phyloP scores from a whole-genome alignment of 2,797 vertebrate species.

The Enteromius afrohamiltoni region DNA sequence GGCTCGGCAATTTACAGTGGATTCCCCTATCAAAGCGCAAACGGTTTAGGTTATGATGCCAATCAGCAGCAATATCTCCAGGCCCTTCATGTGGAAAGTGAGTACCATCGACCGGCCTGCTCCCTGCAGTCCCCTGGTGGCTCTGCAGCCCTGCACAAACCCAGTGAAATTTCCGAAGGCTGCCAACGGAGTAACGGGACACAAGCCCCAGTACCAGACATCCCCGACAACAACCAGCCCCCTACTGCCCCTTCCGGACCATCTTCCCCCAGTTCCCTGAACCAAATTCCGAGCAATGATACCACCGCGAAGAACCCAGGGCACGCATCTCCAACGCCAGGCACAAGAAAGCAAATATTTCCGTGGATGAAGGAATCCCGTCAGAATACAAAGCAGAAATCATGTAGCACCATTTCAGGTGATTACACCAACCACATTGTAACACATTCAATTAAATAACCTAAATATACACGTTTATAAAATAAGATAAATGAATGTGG shows the following conservation, averaged over 20 bases:
- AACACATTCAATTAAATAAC: not conserved
- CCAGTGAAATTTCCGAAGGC: conserved; percentile 88
- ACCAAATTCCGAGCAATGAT: conserved; percentile 86
- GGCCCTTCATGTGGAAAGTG: conserved; percentile 90
- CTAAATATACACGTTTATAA: not conserved
- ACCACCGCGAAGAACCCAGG: conserved; percentile 83
- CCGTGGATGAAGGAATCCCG: conserved; percentile 99
- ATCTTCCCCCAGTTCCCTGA: conserved; percentile 82
- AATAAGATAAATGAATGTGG: not conserved
- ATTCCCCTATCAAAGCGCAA: conserved; percentile 98
- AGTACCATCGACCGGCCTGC: conserved; percentile 96
- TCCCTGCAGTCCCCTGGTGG: conserved; percentile 91
- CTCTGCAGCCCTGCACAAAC: conserved; percentile 86
- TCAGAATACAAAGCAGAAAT: conserved; percentile 98
- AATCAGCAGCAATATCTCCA: conserved; percentile 95
- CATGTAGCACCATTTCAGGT: conserved; percentile 96
- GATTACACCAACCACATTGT: conserved; percentile 31
- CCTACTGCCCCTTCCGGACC: conserved; percentile 78
- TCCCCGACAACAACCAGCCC: conserved; percentile 77
- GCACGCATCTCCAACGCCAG: conserved; percentile 85
- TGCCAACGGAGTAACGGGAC: conserved; percentile 88
- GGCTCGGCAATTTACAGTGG: conserved; percentile 98
- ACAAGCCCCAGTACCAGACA: conserved; percentile 70
- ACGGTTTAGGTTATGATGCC: conserved; percentile 97
- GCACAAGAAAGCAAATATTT: conserved; percentile 92